Base-by-base conservation (phyloP, 2,888 invertebrate species). In the Zootermopsis nevadensis region DNA sequence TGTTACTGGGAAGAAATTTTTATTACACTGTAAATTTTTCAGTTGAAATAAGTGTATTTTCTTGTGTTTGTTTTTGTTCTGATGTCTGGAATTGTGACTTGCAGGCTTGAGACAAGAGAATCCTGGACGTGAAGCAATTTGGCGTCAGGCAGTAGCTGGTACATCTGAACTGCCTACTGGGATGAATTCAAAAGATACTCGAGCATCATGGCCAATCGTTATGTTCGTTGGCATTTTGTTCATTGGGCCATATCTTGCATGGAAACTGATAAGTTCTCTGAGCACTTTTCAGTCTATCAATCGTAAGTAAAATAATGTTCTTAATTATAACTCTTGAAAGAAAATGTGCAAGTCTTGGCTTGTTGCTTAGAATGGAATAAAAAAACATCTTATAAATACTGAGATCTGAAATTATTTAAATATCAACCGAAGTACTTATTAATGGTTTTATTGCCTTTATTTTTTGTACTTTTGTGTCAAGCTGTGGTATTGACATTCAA, bases 171-270 rank as follows among this genome's bases (percentile, higher is more conserved):
- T 53, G 30, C 12, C 77, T 72, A 83, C 86, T 33, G 79, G 77
- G 19, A n/a, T 48, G 2, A 72, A 79, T 83, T 85, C 60, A 85
- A 86, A 60, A 88, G 83, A 85, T 31, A 85, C 84, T 19, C 89
- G 91, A 19, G 90, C 92, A 1, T 94, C 95, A 4, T 98, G 98
- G 98, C 97, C 98, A 0, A 94, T 98, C 22, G 88, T 98, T 4
- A 92, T 98, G 87, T 98, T 99, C 91, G 92, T 98, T 87, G 95
- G 95, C 4, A 93, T 98, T 82, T 94, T 98, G 77, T 92, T 98
- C 81, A 96, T 97, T 0, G 97, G 97, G 19, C 99, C 99, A 0
- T 99, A 97, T 91, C 91, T 99, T 77, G 94, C 98, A 85, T 95
- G 96, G 91, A 95, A 94, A 89, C 92, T 98, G 89, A 89, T 97